Percentiles rank a stretch among this genome's conserved stretches.
These are phyloP conservation scores for Spilogale gracilis DNA, from an alignment of 2,113 vertebrate genomes.

Conservation along the genomic window DNA sequence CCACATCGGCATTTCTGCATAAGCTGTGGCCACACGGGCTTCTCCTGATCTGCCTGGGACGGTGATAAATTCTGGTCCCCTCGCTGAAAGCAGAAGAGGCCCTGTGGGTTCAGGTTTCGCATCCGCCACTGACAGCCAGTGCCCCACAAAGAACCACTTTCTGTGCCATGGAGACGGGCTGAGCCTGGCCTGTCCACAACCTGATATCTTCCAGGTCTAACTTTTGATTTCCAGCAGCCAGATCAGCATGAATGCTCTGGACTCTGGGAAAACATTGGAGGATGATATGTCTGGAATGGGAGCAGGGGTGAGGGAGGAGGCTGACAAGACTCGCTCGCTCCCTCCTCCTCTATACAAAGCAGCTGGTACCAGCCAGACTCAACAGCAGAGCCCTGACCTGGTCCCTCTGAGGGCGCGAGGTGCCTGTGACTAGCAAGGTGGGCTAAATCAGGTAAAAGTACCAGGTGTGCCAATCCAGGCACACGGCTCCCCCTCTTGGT, in stretches of 20 bases:
- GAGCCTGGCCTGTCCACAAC: conserved; percentile 30
- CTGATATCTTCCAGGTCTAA: background rate
- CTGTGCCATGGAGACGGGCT: background rate
- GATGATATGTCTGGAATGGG: background rate
- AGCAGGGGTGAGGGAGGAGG: background rate
- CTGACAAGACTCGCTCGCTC: background rate
- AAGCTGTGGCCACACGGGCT: conserved; percentile 66
- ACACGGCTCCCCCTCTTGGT: background rate
- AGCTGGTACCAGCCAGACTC: background rate
- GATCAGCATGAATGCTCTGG: background rate
- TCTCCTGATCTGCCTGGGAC: conserved; percentile 69
- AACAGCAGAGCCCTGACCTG: background rate
- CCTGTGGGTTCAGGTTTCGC: conserved; percentile 70
- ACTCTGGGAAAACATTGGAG: background rate
- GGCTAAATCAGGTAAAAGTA: background rate
- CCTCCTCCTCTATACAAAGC: background rate
- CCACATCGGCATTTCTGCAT: conserved; percentile 75
- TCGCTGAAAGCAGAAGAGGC: conserved; percentile 78
- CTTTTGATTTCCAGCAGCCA: background rate
- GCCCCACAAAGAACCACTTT: background rate
- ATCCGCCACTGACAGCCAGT: conserved; percentile 41
- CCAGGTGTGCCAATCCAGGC: background rate
- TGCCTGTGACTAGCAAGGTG: fast-evolving
- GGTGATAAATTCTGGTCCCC: conserved; percentile 76
- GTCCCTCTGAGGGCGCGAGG: background rate